Evolutionary conservation across 2,888 invertebrate species (phyloP).

Genomic region (Griposia aprilina): DNA sequence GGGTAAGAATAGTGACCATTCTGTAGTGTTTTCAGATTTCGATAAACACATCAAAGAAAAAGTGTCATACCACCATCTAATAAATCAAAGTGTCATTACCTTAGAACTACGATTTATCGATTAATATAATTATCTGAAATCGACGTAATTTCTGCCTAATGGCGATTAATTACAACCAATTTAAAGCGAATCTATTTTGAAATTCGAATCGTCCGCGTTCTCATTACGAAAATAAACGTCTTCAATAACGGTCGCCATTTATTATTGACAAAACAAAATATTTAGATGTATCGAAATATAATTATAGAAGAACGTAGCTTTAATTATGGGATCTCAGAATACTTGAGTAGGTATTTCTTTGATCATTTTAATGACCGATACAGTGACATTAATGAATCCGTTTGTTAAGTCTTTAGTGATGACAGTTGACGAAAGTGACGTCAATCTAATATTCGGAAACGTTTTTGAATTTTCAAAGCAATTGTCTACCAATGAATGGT

Average conservation of each 20-base stretch:
- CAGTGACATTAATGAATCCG: constrained; percentile 48
- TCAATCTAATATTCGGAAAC: constrained; percentile 30
- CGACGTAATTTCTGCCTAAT: constrained; percentile 46
- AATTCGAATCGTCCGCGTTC: constrained; percentile 58
- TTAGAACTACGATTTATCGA: constrained; percentile 43
- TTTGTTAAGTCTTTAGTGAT: constrained; percentile 46
- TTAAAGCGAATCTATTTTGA: constrained; percentile 59
- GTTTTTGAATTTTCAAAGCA: constrained; percentile 25
- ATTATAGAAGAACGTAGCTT: constrained; percentile 41
- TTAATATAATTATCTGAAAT: constrained; percentile 43
- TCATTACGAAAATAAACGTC: constrained; percentile 54
- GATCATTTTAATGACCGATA: constrained; percentile 63
- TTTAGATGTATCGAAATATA: constrained; percentile 56
- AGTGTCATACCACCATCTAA: background rate
- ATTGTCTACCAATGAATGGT: background rate
- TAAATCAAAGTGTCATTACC: constrained; percentile 20
- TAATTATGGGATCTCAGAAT: constrained; percentile 57
- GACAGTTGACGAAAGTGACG: constrained; percentile 26
- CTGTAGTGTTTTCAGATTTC: background rate
- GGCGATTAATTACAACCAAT: constrained; percentile 53
- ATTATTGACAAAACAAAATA: constrained; percentile 53
- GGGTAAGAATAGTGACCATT: background rate
- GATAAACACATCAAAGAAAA: constrained; percentile 3
- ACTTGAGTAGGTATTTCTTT: constrained; percentile 57
- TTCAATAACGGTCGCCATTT: constrained; percentile 45